Conservation (phyloP, 1,140 invertebrate species). For the Drosophila nebulosa region DNA sequence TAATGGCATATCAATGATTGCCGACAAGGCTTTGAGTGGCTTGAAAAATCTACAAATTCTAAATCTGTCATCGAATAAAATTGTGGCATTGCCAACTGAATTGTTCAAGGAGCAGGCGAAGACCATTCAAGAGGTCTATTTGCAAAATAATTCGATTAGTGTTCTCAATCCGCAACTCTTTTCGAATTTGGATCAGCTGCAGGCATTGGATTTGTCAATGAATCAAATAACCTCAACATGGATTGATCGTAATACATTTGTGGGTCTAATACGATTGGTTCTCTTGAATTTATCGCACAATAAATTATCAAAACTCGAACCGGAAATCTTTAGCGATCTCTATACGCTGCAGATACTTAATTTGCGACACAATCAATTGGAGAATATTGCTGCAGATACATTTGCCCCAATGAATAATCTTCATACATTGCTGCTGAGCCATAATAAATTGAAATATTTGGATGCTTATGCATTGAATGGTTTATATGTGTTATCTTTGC, state of each 20-base stretch:
- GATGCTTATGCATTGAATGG: conserved; percentile 90
- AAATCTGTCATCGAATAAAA: conserved; percentile 92
- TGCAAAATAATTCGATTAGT: conserved; percentile 94
- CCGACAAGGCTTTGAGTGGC: conserved; percentile 89
- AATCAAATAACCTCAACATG: conserved; percentile 92
- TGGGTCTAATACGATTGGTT: conserved; percentile 92
- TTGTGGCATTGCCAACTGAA: conserved; percentile 91
- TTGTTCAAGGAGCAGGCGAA: conserved; percentile 89
- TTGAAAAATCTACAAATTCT: conserved; percentile 90
- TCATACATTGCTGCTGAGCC: conserved; percentile 89
- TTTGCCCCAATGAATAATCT: conserved; percentile 92
- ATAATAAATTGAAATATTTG: conserved; percentile 89
- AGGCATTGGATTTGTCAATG: conserved; percentile 91
- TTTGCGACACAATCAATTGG: conserved; percentile 89
- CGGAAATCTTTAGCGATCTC: conserved; percentile 89
- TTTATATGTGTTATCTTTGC: conserved; percentile 88
- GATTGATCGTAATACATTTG: conserved; percentile 91
- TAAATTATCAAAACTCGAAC: conserved; percentile 89
- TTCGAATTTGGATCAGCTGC: conserved; percentile 90
- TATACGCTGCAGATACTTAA: conserved; percentile 92
- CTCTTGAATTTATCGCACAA: conserved; percentile 93
- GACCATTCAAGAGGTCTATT: conserved; percentile 91
- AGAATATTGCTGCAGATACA: conserved; percentile 89
- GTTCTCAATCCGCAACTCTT: conserved; percentile 90
- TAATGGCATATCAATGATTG: conserved; percentile 92